Evolutionary conservation across 2,888 invertebrate species (phyloP).

Genomic region (Onchidella celtica): DNA sequence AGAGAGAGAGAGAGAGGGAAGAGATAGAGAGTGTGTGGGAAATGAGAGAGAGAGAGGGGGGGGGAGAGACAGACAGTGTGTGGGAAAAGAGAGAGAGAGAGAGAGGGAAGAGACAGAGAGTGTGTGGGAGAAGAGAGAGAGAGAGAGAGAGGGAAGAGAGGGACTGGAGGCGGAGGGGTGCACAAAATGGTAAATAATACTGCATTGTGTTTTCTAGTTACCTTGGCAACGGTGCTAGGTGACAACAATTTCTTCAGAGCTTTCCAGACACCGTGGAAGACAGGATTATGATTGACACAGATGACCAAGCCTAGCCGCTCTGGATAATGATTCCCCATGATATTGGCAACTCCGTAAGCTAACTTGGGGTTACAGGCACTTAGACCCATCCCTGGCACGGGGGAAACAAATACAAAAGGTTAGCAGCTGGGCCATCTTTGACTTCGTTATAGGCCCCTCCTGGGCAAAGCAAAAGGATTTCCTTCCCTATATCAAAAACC

Average conservation of each 20-base stretch:
- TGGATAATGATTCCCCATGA: conserved; percentile 77
- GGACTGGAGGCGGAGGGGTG: no score
- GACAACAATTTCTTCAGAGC: conserved; percentile 76
- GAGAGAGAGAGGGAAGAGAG: no score
- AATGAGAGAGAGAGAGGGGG: background rate
- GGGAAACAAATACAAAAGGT: no score
- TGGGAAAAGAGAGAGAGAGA: no score
- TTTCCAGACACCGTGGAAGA: conserved; percentile 78
- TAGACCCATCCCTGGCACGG: conserved; percentile 76
- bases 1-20: background rate
- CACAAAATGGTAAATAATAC: no score
- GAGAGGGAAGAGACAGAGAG: no score
- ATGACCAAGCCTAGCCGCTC: conserved; percentile 77
- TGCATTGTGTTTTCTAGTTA: no score
- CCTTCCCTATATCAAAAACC: no score
- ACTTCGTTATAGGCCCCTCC: no score
- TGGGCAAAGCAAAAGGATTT: no score
- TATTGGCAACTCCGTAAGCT: conserved; percentile 72
- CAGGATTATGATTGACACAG: conserved; percentile 75
- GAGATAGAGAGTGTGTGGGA: background rate
- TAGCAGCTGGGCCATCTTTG: no score
- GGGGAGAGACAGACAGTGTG: background rate
- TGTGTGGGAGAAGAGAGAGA: no score
- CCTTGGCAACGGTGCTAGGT: conserved; percentile 73
- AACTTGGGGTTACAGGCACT: conserved; percentile 76